Base-by-base conservation (phyloP, 2,888 invertebrate species). In the Tyria jacobaeae region DNA sequence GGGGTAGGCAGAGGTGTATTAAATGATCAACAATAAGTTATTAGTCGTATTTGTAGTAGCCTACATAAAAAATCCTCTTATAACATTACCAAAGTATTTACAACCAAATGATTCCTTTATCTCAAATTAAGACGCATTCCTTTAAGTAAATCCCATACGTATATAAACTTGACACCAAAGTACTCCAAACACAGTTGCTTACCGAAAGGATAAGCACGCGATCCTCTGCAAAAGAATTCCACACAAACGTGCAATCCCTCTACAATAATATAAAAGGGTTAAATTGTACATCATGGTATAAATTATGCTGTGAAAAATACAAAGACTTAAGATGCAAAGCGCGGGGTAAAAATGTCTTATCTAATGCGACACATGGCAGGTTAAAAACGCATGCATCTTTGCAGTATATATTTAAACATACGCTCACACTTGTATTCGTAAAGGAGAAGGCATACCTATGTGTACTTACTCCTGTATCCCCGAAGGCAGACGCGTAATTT, bases 271-370 rank as follows among this genome's bases (percentile, higher is more conserved):
- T 64, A 72, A 66, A 73, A 71, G 75, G 75, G 75, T 75, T 73
- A 75, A 74, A 73, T 63, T 64, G 69, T 71, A 71, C 71, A 74
- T 69, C 75, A 71, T 69, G 65, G 73, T 73, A 81, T 80, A 79
- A 75, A 80, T 80, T 79, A 80, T 78, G 69, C 79, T 74, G 68
- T 66, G 76, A 68, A 71, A 78, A 78, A 78, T 75, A 79, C 67
- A 81, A 74, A 68, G 60, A 73, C 66, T 71, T 63, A 66, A 71
- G 71, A 75, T 68, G 70, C 68, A 27, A 59, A 69, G 62, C 59
- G 66, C 68, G 52, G 59, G 59, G 68, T 62, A 54, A 60, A 64
- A 56, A 64, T 60, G 70, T 64, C 75, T 76, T 77, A 75, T 76
- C 71, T 70, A 52, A 2, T 0, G 49, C 5, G 62, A 73, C 71